A percentile compares a stretch with the other conserved stretches of the same genome.
Conservation (phyloP, 2,888 invertebrate species). For the Ennomos erosarius region DNA sequence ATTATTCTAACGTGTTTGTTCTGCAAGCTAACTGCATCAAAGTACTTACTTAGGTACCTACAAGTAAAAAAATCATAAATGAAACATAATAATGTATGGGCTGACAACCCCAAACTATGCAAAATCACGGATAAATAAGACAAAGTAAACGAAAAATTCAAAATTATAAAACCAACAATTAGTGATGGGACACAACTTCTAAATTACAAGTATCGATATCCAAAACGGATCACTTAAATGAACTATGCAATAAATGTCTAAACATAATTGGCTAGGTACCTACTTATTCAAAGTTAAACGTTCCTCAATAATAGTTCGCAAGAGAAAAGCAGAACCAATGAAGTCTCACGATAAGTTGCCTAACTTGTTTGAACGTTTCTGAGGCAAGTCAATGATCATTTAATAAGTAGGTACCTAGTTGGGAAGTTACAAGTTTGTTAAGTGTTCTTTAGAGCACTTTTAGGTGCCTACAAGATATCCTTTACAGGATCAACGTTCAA, state of each 20-base stretch:
- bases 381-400: slow-evolving; percentile 28
- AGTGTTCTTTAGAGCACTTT: slow-evolving; percentile 25
- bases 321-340: slow-evolving; percentile 41
- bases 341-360: slow-evolving; percentile 35
- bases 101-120: no score
- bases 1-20: no score
- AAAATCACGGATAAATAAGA: no score
- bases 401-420: slow-evolving; percentile 13
- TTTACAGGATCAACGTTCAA: no score
- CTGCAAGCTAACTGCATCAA: no score
- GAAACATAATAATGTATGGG: no score
- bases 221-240: slow-evolving; percentile 9
- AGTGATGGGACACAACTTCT: not conserved
- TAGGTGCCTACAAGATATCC: slow-evolving; percentile 11
- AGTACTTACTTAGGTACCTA: no score
- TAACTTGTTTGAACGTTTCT: slow-evolving; percentile 19
- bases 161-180: not conserved
- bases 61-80: no score
- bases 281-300: slow-evolving; percentile 20
- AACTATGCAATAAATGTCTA: slow-evolving; percentile 12
- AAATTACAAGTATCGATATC: not conserved
- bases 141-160: not conserved
- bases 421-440: slow-evolving; percentile 23
- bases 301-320: slow-evolving; percentile 28
- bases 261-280: slow-evolving; percentile 15